A percentile compares a stretch with the other conserved stretches of the same genome.
phyloP scores from a whole-genome alignment of 2,888 invertebrate species.

The Amblyjoppa proteus region DNA sequence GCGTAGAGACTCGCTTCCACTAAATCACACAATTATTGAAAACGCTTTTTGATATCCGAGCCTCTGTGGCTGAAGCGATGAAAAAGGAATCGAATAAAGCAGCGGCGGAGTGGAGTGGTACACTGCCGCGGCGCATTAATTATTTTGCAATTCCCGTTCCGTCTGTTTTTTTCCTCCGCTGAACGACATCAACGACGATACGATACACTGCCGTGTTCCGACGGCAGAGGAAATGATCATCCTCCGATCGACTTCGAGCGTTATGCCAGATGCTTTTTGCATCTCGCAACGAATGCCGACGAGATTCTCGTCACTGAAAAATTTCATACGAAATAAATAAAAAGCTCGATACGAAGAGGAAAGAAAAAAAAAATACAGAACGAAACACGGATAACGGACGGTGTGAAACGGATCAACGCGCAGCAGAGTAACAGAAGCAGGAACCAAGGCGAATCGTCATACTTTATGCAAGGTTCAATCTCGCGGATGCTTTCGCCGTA shows the following conservation, averaged over 20 bases:
- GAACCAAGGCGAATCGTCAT: conserved; percentile 70
- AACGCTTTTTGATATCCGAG: conserved; percentile 79
- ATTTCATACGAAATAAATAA: conserved; percentile 49
- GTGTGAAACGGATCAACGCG: conserved; percentile 67
- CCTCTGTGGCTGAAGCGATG: conserved; percentile 15
- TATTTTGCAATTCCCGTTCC: conserved; percentile 61
- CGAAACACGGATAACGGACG: conserved; percentile 44
- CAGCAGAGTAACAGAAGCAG: conserved; percentile 42
- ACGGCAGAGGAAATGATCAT: conserved; percentile 42
- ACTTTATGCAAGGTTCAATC: conserved; percentile 80
- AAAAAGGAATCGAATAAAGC: conserved; percentile 40
- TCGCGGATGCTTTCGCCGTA: conserved; percentile 75
- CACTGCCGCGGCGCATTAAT: conserved; percentile 63
- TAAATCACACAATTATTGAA: conserved; percentile 84
- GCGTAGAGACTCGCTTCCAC: conserved; percentile 73
- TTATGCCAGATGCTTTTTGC: conserved; percentile 36
- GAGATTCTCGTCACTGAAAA: conserved; percentile 16
- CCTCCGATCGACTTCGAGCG: conserved; percentile 50
- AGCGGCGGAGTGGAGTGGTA: conserved; percentile 36
- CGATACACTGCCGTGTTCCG: conserved; percentile 2
- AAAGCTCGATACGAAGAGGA: conserved; percentile 41
- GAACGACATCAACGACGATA: conserved; percentile 23
- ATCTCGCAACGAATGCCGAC: neutral
- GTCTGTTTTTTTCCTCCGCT: conserved; percentile 24
- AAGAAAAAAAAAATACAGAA: conserved; percentile 23